Base-by-base conservation (phyloP, 1,140 invertebrate species). In the Zaprionus taronus region DNA sequence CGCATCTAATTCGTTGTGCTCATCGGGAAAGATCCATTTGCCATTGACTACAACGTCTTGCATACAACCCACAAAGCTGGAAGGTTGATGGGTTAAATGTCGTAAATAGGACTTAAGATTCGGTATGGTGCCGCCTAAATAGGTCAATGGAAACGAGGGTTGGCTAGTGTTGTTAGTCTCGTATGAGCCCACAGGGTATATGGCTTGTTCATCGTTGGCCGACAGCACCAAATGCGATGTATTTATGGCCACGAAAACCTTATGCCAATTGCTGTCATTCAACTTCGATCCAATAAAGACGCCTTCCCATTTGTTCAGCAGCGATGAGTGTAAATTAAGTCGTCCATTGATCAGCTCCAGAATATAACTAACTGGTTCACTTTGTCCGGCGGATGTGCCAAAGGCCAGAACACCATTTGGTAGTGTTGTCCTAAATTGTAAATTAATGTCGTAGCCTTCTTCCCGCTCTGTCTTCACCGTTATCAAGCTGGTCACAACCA, bases 401-500 rank as follows among this genome's bases (percentile, higher is more conserved):
- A 97, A 96, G 11, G 97, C 97, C 60, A 99, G 92, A n/a, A 89
- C 85, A 24, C 97, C 97, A 92, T 96, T 96, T 0, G 96, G 95
- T 28, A 99, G 92, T 4, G 98, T 99, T 0, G 98, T 99, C 85
- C 97, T 96, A 92, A 99, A 99, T 26, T 97, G 94, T 84, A 99
- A 96, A 73, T 96, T 96, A 44, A 99, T 96, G 86, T 97, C 97
- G 92, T 98, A 98, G 53, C 96, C 97, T 91, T 97, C 96, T 73
- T 97, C 96, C 28, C 96, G 95, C 11, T 95, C 95, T 1, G 96
- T 97, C 78, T 97, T 96, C 11, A 97, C 95, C 44, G 95, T 94
- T 28, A 96, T 95, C 91, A 96, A 95, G 34, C 97, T 97, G 71
- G 94, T 95, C 47, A 96, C 96, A 74, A 95, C 95, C 77, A 99